Percentiles rank a stretch among this genome's conserved stretches.
Conservation (phyloP, 2,797 vertebrate genomes). For the Epinephelus awoara region DNA sequence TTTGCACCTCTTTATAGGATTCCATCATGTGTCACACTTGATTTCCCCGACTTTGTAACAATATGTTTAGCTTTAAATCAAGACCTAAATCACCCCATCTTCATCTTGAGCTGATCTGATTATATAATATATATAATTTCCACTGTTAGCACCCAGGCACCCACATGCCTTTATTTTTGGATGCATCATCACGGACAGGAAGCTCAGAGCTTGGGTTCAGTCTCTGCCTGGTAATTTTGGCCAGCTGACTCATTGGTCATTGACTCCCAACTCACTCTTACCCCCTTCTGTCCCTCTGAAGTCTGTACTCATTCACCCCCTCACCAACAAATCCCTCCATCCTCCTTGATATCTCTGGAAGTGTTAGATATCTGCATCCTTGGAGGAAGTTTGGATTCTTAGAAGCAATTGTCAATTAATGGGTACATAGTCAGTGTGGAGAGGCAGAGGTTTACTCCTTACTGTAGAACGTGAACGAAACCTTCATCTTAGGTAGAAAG, state of each 20-base stretch:
- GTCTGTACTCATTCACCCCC: conserved; percentile 73
- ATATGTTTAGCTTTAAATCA: conserved; percentile 11
- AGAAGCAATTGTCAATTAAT: conserved; percentile 55
- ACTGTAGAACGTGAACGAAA: not conserved
- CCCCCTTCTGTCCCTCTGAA: conserved; percentile 60
- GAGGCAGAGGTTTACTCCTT: conserved; percentile 18
- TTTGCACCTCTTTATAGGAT: not conserved
- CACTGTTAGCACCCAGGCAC: conserved; percentile 13
- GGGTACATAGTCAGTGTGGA: conserved; percentile 30
- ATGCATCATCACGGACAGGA: conserved; percentile 72
- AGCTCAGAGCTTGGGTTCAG: conserved; percentile 55
- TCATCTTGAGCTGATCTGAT: not conserved
- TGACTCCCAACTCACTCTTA: conserved; percentile 71
- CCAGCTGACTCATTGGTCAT: conserved; percentile 77
- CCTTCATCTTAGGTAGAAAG: conserved; percentile 1
- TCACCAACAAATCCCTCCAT: conserved; percentile 69
- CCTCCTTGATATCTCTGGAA: conserved; percentile 61
- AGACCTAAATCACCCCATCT: not conserved
- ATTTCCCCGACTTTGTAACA: conserved; percentile 2
- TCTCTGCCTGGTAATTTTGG: conserved; percentile 64
- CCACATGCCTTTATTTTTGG: conserved; percentile 34
- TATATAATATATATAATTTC: conserved; percentile 15
- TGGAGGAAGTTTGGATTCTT: conserved; percentile 52
- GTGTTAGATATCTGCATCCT: conserved; percentile 59
- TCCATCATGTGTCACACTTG: not conserved